Evolutionary conservation across 1,140 invertebrate species (phyloP).

Genomic region (Hyposmocoma kahamanoa): DNA sequence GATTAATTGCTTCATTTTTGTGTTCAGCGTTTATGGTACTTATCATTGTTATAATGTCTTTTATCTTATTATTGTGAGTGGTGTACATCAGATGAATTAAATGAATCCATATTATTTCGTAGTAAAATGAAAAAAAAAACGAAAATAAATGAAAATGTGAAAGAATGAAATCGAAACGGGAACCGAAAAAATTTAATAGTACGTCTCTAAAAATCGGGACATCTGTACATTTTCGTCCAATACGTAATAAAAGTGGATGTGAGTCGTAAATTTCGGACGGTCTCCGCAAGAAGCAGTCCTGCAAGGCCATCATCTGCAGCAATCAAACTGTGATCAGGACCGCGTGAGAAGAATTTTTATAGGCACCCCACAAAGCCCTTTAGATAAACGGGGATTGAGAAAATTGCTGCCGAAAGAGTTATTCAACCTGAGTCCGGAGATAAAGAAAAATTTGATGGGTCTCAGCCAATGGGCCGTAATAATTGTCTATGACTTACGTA

Average conservation of each 20-base stretch:
- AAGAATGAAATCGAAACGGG: no score
- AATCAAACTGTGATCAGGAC: slow-evolving; percentile 46
- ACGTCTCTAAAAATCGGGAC: slow-evolving; percentile 16
- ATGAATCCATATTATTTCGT: no score
- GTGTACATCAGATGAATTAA: no score
- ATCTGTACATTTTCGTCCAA: slow-evolving; percentile 33
- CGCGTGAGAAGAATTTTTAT: slow-evolving; percentile 43
- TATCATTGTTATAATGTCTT: no score
- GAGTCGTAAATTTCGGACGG: slow-evolving; percentile 37
- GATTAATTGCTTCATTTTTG: no score
- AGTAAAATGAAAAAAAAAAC: no score
- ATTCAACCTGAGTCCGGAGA: not conserved
- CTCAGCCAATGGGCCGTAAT: not conserved
- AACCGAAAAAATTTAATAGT: no score
- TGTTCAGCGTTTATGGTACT: no score
- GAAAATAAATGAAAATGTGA: no score
- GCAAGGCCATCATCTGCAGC: slow-evolving; percentile 17
- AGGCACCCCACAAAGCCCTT: slow-evolving; percentile 30
- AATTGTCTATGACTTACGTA: no score
- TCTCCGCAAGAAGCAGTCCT: slow-evolving; percentile 20
- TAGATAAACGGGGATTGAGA: slow-evolving; percentile 19
- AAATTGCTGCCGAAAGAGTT: not conserved
- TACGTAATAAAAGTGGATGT: slow-evolving; percentile 47
- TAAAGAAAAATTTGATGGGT: no score
- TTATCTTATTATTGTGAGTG: no score